These are phyloP conservation scores for Eubasilissa splendida DNA, from an alignment of 2,888 invertebrate genomes.

Conservation along the genomic window DNA sequence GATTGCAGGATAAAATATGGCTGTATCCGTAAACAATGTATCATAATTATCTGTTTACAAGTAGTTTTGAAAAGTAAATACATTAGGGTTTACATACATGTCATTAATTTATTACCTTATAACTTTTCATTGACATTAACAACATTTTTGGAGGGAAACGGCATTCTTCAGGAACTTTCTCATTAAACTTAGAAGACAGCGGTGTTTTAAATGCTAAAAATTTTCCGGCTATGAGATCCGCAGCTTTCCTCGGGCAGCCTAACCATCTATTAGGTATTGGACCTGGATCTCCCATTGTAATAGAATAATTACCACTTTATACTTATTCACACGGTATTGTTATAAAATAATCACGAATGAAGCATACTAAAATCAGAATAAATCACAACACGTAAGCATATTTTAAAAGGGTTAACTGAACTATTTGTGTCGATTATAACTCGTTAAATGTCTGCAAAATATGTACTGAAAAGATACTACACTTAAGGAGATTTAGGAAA, in stretches of 20 bases:
- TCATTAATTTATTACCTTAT: conserved; percentile 74
- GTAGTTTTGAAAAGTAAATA: too few relatives aligned
- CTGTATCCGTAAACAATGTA: too few relatives aligned
- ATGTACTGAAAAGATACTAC: not conserved
- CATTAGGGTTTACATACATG: too few relatives aligned
- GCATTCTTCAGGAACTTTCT: conserved; percentile 86
- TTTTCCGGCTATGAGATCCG: conserved; percentile 80
- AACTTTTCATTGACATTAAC: conserved; percentile 82
- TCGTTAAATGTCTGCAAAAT: not conserved
- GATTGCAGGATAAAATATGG: not conserved
- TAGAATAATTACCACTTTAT: not conserved
- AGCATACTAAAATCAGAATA: conserved; percentile 1
- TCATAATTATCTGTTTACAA: too few relatives aligned
- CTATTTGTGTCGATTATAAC: not conserved
- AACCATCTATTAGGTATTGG: conserved; percentile 89
- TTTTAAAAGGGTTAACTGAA: not conserved
- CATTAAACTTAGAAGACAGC: conserved; percentile 85
- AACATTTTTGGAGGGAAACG: conserved; percentile 92
- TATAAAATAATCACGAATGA: conserved; percentile 20
- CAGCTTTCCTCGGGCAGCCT: conserved; percentile 88
- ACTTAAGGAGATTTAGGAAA: too few relatives aligned
- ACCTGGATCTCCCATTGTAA: conserved; percentile 49
- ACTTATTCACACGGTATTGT: not conserved
- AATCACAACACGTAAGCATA: conserved; percentile 48
- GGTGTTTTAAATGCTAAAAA: conserved; percentile 98